Conservation (phyloP, 2,888 invertebrate species). For the Phengaris alcon region DNA sequence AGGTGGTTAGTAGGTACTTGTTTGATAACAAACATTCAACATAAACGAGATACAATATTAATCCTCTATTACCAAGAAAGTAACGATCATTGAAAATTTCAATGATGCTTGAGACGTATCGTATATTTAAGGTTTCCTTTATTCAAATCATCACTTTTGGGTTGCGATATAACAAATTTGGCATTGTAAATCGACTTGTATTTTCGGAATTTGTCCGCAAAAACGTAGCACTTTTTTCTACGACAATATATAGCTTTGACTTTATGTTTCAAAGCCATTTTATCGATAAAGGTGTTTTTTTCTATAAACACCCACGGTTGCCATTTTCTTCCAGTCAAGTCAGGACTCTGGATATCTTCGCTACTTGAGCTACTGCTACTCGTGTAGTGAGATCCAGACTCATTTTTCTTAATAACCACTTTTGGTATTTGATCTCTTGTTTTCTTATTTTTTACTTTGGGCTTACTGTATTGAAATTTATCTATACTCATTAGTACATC, state of each 20-base stretch:
- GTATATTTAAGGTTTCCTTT: slow-evolving; percentile 69
- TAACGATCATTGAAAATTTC: slow-evolving; percentile 33
- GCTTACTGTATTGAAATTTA: slow-evolving; percentile 67
- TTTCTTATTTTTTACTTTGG: slow-evolving; percentile 65
- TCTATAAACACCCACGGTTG: slow-evolving; percentile 76
- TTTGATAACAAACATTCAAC: not conserved
- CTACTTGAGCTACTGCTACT: slow-evolving; percentile 60
- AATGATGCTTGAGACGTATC: slow-evolving; percentile 65
- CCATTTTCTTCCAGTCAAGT: slow-evolving; percentile 74
- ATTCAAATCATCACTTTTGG: slow-evolving; percentile 51
- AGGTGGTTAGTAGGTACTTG: not conserved
- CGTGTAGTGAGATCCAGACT: slow-evolving; percentile 72
- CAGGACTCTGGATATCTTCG: slow-evolving; percentile 61
- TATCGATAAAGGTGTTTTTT: slow-evolving; percentile 67
- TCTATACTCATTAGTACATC: slow-evolving; percentile 76
- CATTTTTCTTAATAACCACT: slow-evolving; percentile 72
- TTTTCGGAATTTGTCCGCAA: slow-evolving; percentile 65
- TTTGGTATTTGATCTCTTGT: slow-evolving; percentile 65
- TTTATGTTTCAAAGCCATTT: slow-evolving; percentile 67
- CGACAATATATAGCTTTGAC: slow-evolving; percentile 63
- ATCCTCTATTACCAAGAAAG: slow-evolving; percentile 25
- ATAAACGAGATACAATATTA: not conserved
- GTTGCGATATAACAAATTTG: slow-evolving; percentile 68
- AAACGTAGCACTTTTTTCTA: slow-evolving; percentile 62
- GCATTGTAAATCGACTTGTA: slow-evolving; percentile 64